Evolutionary conservation across 92 coral and sea anemone species (phyloP), one percentile per base, ranked within the genome.

Genomic region (Epizoanthus scotinus): DNA sequence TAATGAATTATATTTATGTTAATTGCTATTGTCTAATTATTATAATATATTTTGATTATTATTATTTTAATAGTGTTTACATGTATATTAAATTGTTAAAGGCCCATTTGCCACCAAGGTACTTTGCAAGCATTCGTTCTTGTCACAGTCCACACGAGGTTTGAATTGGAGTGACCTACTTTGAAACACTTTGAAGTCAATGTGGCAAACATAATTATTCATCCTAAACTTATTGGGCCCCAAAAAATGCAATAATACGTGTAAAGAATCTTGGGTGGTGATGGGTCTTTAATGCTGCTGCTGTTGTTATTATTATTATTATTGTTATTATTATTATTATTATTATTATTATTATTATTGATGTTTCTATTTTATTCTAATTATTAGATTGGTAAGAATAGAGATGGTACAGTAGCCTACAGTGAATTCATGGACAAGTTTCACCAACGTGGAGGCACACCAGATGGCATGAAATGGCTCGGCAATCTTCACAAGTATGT

Each of bases 331-430:
- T 21, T 40, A 26, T 69, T 8, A 8, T 10, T 2, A 40, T 19
- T 69, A 7, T 66, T 31, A 29, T 36, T 55, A 3, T 6, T 70
- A 12, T n/a, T 9, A 25, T n/a, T 26, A 25, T 25, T 9, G 8
- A 68, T 68, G 49, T 68, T 9, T 38, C 19, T 57, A 17, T 73
- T 47, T 50, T 0, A 50, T 27, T 38, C 47, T 31, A 42, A 25
- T 24, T 0, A 24, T 15, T 56, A 92, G 97, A 90, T 86, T 86
- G 88, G 87, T 14, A 82, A 86, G 62, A 94, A 94, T 53, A 88
- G 90, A 78, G 97, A 94, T 92, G 97, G 97, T 38, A 89, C 94
- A 0, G 90, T 94, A 8, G 86, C 88, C 40, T 94, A 94, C 60
- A 70, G 88, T 61, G 92, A 87, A 84, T 94, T 94, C 71, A 81